phyloP scores from a whole-genome alignment of 1,140 invertebrate genomes.

The Drosophila mayri region DNA sequence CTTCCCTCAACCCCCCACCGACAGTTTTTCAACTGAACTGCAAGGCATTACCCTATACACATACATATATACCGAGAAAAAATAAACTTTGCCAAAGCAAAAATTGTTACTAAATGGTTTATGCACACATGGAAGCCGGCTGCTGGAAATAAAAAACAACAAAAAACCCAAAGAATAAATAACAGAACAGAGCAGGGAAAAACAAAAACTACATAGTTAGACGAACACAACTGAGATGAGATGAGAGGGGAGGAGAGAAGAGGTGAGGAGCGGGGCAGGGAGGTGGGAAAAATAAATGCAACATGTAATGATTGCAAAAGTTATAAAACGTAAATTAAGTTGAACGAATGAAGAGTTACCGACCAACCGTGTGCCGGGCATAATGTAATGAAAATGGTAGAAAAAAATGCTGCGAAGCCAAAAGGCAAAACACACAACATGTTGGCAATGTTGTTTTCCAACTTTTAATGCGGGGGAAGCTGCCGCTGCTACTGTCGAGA shows the following conservation, averaged over 20 bases:
- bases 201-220: conserved; percentile 18
- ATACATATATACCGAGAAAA: conserved; percentile 32
- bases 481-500: conserved; percentile 9
- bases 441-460: conserved; percentile 68
- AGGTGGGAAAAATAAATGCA: conserved; percentile 65
- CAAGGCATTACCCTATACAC: conserved; percentile 19
- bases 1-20: no score
- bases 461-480: conserved; percentile 42
- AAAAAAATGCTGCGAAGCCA: conserved; percentile 42
- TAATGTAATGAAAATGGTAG: conserved; percentile 67
- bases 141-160: conserved; percentile 3
- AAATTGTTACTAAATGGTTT: conserved; percentile 78
- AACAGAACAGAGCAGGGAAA: conserved; percentile 21
- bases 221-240: background rate
- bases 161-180: conserved; percentile 20
- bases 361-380: conserved; percentile 36
- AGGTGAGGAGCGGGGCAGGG: background rate
- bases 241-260: background rate
- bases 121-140: conserved; percentile 70
- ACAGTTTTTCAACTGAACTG: background rate
- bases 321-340: conserved; percentile 83
- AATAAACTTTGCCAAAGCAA: conserved; percentile 68
- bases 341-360: conserved; percentile 78
- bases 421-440: conserved; percentile 42
- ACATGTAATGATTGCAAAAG: conserved; percentile 82